Evolutionary conservation across 2,113 vertebrate genomes (phyloP).

Genomic region (Paraplagusia blochii): DNA sequence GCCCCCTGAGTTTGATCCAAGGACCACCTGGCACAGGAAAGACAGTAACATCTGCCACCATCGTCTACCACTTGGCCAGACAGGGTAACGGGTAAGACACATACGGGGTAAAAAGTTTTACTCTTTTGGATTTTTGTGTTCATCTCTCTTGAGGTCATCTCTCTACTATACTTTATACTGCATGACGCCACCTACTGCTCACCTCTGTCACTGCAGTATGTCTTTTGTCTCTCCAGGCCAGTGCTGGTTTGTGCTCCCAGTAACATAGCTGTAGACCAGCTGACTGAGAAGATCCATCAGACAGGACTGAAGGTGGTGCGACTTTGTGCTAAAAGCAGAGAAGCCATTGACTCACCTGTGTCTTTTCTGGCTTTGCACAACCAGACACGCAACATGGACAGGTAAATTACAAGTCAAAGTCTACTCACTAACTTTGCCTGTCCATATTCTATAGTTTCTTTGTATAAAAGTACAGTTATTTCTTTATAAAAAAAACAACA

Average conservation of each 20-base stretch:
- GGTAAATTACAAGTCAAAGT: conserved; percentile 63
- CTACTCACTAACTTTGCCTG: no score
- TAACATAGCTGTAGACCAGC: conserved; percentile 92
- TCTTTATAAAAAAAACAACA: no score
- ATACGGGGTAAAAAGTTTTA: conserved; percentile 1
- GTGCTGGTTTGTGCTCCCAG: conserved; percentile 93
- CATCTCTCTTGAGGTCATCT: no score
- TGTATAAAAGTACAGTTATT: neutral
- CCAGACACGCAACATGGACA: conserved; percentile 96
- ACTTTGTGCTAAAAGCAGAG: conserved; percentile 91
- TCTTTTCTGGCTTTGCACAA: conserved; percentile 93
- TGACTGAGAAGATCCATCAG: conserved; percentile 94
- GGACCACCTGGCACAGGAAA: conserved; percentile 93
- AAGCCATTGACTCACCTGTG: conserved; percentile 92
- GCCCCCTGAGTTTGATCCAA: conserved; percentile 92
- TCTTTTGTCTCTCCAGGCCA: conserved; percentile 70
- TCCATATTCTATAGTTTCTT: neutral
- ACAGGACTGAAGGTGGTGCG: conserved; percentile 92
- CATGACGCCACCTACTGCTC: no score
- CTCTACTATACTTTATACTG: no score
- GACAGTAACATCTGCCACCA: conserved; percentile 91
- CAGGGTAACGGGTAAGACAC: conserved; percentile 89
- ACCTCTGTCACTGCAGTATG: neutral
- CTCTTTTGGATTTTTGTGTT: no score
- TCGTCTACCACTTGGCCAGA: conserved; percentile 91